Base-by-base conservation (phyloP, 2,888 invertebrate genomes). In the Eucera pruinosa region DNA sequence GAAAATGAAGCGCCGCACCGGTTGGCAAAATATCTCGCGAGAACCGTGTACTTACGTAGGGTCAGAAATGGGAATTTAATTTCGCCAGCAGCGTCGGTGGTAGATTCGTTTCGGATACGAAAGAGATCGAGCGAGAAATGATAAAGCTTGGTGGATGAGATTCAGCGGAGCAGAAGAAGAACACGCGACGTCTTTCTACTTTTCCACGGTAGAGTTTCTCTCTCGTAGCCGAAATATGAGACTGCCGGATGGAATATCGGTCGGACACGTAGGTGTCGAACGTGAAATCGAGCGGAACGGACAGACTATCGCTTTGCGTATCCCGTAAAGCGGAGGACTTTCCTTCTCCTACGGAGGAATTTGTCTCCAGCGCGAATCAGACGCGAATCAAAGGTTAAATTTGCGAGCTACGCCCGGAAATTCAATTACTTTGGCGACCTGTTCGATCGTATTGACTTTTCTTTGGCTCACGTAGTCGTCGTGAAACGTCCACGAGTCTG, bases 241-340 rank as follows among this genome's bases (percentile, higher is more conserved):
- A 58, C 48, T 43, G 61, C 33, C 48, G 23, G 54, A 54, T 23
- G 47, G 36, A 61, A 65, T 70, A 50, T 45, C 30, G n/a, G 62
- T 60, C 54, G 25, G 61, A 54, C 52, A 54, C 57, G 69, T 43
- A 67, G 60, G 75, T 64, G 76, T 66, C 66, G 62, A 48, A 45
- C 23, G 65, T 61, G 72, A 79, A 79, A 71, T 70, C 41, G 64
- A 36, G 61, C 43, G 48, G 48, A 66, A 65, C 43, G 9, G 25
- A n/a, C 43, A 30, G 30, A 39, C 36, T 47, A 58, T 13, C 47
- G 18, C 23, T 45, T 45, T 47, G 41, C 39, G 58, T 45, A 55
- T 62, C 39, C n/a, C 43, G 57, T 27, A 58, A 43, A 30, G 41
- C 6, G 45, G 9, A 1, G 39, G 58, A 15, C 30, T 30, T n/a